A percentile compares a stretch with the other conserved stretches of the same genome.
Evolutionary conservation across 2,888 invertebrate species (phyloP).

Genomic region (Diabrotica balteata): DNA sequence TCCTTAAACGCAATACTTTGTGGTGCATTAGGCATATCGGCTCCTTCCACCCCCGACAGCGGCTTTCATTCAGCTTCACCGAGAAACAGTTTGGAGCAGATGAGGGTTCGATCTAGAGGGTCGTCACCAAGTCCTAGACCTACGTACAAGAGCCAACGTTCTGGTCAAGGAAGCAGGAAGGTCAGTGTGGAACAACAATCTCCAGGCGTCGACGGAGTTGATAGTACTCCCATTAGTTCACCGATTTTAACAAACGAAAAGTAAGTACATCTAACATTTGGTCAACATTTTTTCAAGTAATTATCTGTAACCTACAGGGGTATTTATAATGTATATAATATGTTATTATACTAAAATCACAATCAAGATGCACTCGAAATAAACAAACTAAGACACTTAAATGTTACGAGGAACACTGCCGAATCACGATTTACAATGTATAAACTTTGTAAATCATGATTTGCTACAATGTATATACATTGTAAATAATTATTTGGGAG

Average conservation of each 20-base stretch:
- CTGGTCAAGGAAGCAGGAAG: slow-evolving; percentile 45
- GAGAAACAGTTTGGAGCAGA: slow-evolving; percentile 51
- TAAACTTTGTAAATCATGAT: no score
- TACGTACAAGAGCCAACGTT: slow-evolving; percentile 56
- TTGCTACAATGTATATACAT: no score
- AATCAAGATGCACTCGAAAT: no score
- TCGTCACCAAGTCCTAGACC: slow-evolving; percentile 58
- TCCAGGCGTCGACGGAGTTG: slow-evolving; percentile 44
- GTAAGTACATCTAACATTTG: no score
- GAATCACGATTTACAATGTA: no score
- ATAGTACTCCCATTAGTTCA: slow-evolving; percentile 29
- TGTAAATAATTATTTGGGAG: no score
- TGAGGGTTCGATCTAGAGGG: slow-evolving; percentile 52
- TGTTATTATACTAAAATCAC: no score
- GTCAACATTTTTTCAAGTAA: no score
- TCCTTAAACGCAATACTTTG: background rate
- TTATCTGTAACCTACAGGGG: slow-evolving; percentile 31
- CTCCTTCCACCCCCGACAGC: slow-evolving; percentile 57
- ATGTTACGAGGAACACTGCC: no score
- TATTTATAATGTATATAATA: no score
- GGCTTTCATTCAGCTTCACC: slow-evolving; percentile 55
- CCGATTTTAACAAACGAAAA: no score
- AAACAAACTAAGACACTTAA: no score
- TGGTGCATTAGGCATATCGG: slow-evolving; percentile 64
- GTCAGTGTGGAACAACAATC: slow-evolving; percentile 53